Percentiles rank a stretch among this genome's conserved stretches.
Conservation (phyloP, 30 jellyfish, hydroid and myxozoan genomes). For the Catostylus mosaicus region DNA sequence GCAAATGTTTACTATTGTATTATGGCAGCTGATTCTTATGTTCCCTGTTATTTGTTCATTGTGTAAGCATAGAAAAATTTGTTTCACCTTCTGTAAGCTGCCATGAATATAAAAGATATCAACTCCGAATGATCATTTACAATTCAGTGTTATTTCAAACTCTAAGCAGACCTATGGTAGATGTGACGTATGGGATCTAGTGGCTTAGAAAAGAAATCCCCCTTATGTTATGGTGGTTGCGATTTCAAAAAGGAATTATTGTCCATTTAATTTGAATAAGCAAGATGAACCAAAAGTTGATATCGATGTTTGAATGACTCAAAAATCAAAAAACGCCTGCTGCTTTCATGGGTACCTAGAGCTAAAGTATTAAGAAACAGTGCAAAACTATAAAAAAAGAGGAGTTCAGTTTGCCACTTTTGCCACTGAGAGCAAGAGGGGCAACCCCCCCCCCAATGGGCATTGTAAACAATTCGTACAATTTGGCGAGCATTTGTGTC, state of each 20-base stretch:
- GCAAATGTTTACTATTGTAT: constrained; percentile 68
- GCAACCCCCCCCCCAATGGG: no score
- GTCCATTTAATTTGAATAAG: not conserved
- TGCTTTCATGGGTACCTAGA: no score
- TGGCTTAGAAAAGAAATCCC: not conserved
- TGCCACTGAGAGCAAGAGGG: no score
- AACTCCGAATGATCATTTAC: not conserved
- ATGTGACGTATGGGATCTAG: not conserved
- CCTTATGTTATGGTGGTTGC: not conserved
- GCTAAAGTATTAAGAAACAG: no score
- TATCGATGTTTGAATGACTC: not conserved
- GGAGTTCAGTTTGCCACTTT: no score
- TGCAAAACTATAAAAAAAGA: no score
- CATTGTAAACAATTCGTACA: no score
- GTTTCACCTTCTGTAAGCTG: constrained; percentile 28
- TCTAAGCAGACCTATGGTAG: not conserved
- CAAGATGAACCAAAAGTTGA: not conserved
- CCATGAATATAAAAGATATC: not conserved
- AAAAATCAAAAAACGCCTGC: no score
- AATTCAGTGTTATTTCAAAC: not conserved
- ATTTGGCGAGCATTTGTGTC: no score
- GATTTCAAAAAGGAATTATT: not conserved
- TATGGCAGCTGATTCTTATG: constrained; percentile 10
- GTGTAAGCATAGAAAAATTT: constrained; percentile 25
- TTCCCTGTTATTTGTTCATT: constrained; percentile 26